Base-by-base conservation (phyloP, 2,113 vertebrate species). In the Elaphurus davidianus region DNA sequence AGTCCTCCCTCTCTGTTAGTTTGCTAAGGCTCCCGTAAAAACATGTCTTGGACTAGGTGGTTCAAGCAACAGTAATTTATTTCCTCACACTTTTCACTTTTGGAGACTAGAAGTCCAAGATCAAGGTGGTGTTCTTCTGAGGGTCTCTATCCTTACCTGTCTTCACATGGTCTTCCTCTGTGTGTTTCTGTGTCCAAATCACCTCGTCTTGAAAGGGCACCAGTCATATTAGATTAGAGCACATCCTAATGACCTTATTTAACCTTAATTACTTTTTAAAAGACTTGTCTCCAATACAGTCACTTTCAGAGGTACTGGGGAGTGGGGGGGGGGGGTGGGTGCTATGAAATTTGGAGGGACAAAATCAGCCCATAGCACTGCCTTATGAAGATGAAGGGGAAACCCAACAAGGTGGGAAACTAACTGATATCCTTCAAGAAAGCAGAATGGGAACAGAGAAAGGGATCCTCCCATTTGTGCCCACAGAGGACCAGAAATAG, bases 311-410 rank as follows among this genome's bases (percentile, higher is more conserved):
- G 76, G 1, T 79, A 47, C 1, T 30, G 45, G 8, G 45, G 28
- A 28, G 45, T 3, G 4, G 2, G 1, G 6, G 23, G 74, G 4
- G 7, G 2, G 0, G 40, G 40, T 40, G 0, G 0, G 16, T 78
- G 76, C 15, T 79, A 47, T 47, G 76, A 79, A 50, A 79, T 79
- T 17, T 79, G 8, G 45, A 45, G 43, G 27, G 45, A 79, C 45
- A 79, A 45, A 79, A 50, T 79, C 45, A 30, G 45, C 27, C 4
- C 7, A 79, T 50, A 79, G 76, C 40, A 40, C 40, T 40, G 4
- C 40, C 40, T 40, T 40, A 40, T 40, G 45, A 45, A 47, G 43
- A 79, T 50, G 43, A 79, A 47, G 8, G 45, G 27, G 27, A 45
- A 30, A 47, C 15, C 76, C 15, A 10, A 30, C 45, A 50, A 50